Evolutionary conservation across 2,113 vertebrate species (phyloP), one percentile per base, ranked within the genome.

Genomic region (Nettapus auritus): DNA sequence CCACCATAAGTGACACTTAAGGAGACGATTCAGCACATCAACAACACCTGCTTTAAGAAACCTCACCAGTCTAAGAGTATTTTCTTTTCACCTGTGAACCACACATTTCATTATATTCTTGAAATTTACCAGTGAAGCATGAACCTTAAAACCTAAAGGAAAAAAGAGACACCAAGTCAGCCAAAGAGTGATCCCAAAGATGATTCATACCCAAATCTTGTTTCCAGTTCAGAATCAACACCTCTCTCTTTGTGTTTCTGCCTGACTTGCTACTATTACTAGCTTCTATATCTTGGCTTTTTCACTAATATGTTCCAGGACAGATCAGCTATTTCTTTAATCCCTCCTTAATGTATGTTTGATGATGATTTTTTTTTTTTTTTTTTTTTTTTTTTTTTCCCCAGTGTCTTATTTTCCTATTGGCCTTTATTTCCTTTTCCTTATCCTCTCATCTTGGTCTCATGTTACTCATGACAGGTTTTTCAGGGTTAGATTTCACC

Each of bases 1-100:
- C 74, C 34, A 75, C 52, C 10, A 3, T 52, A 63, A 89, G 40
- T 74, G 64, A 92, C 73, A 96, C 40, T 50, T 42, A 91, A 87
- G 64, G 67, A 91, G 85, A 77, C 46, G 77, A 88, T 70, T 94
- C 88, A 48, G 46, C 46, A 48, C 46, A 93, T 97, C 82, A 94
- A 53, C 38, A 89, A 34, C 66, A 79, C 40, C 82, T 81, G 78
- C 92, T 92, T 94, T 91, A 88, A 96, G 86, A 82, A 88, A 63
- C 64, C 55, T 88, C 60, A 92, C 53, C 29, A 88, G 13, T 6
- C 9, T 84, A 62, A 64, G 26, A 63, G 11, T 77, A 83, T 63
- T 88, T 69, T 18, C 18, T 82, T 88, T 87, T 84, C 42, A 55
- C 38, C 77, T 55, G 14, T 92, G 90, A 94, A 63, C 70, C 75